phyloP scores from a whole-genome alignment of 2,113 vertebrate genomes.

The Ellobius talpinus region DNA sequence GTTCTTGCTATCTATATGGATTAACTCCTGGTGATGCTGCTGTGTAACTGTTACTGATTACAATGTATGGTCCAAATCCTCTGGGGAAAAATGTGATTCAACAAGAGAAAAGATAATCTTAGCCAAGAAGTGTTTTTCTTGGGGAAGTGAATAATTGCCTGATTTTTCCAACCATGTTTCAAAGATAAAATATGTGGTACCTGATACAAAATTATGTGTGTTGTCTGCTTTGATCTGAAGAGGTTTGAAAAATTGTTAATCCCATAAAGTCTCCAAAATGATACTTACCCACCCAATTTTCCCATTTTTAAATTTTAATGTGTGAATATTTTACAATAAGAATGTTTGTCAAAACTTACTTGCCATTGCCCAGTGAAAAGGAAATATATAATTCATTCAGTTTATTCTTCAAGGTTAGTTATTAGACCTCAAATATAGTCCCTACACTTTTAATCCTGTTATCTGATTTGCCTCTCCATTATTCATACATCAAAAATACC shows the following conservation, averaged over 20 bases:
- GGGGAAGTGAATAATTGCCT: slow-evolving; percentile 39
- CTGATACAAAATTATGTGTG: slow-evolving; percentile 41
- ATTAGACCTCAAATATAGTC: background rate
- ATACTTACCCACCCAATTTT: background rate
- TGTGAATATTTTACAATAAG: slow-evolving; percentile 19
- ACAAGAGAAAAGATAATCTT: slow-evolving; percentile 50
- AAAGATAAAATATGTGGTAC: slow-evolving; percentile 35
- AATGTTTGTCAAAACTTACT: slow-evolving; percentile 43
- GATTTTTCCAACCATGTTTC: slow-evolving; percentile 46
- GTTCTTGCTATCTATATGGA: slow-evolving; percentile 59
- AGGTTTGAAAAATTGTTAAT: slow-evolving; percentile 50
- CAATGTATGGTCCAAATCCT: slow-evolving; percentile 25
- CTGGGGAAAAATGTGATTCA: slow-evolving; percentile 47
- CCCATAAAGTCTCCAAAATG: slow-evolving; percentile 45
- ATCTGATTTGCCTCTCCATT: background rate
- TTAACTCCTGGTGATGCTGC: slow-evolving; percentile 41
- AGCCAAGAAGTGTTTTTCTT: slow-evolving; percentile 27
- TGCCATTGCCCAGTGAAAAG: background rate
- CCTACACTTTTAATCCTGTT: background rate
- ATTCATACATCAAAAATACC: slow-evolving; percentile 38
- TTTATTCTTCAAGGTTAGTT: slow-evolving; percentile 43
- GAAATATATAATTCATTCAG: slow-evolving; percentile 23
- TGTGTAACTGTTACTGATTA: background rate
- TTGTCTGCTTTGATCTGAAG: slow-evolving; percentile 33
- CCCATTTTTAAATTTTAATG: slow-evolving; percentile 37